phyloP scores from a whole-genome alignment of 1,140 invertebrate species.

The Colletes latitarsis region DNA sequence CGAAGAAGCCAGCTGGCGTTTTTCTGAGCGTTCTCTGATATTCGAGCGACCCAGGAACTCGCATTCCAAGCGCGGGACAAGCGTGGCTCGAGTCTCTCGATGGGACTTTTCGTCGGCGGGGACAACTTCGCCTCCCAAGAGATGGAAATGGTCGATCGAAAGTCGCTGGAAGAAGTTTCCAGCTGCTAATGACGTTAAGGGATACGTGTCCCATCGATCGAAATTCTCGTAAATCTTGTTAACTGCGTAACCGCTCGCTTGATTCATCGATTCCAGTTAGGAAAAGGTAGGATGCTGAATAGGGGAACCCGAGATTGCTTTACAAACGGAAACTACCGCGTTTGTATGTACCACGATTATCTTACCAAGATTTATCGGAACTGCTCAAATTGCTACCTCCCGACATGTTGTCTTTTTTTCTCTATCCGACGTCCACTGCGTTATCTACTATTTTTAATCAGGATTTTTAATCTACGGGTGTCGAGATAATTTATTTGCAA shows the following conservation, averaged over 20 bases:
- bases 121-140: slow-evolving; percentile 39
- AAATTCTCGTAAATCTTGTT: slow-evolving; percentile 57
- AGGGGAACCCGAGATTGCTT: slow-evolving; percentile 31
- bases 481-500: no score
- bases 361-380: slow-evolving; percentile 28
- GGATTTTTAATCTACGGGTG: no score
- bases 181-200: slow-evolving; percentile 63
- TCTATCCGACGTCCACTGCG: no score
- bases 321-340: slow-evolving; percentile 38
- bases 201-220: slow-evolving; percentile 48
- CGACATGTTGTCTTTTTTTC: neutral
- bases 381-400: slow-evolving; percentile 4
- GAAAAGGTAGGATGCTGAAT: slow-evolving; percentile 39
- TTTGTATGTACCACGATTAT: slow-evolving; percentile 13
- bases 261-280: slow-evolving; percentile 44
- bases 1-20: slow-evolving; percentile 39
- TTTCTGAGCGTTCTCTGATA: slow-evolving; percentile 54
- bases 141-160: slow-evolving; percentile 17
- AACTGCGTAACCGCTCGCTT: slow-evolving; percentile 21
- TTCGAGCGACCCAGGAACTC: slow-evolving; percentile 56
- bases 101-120: slow-evolving; percentile 47
- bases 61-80: slow-evolving; percentile 60
- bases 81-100: slow-evolving; percentile 58
- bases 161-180: slow-evolving; percentile 37
- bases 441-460: no score